Percentiles rank a stretch among this genome's conserved stretches.
Evolutionary conservation across 2,797 vertebrate genomes (phyloP).

Genomic region (Uromys caudimaculatus): DNA sequence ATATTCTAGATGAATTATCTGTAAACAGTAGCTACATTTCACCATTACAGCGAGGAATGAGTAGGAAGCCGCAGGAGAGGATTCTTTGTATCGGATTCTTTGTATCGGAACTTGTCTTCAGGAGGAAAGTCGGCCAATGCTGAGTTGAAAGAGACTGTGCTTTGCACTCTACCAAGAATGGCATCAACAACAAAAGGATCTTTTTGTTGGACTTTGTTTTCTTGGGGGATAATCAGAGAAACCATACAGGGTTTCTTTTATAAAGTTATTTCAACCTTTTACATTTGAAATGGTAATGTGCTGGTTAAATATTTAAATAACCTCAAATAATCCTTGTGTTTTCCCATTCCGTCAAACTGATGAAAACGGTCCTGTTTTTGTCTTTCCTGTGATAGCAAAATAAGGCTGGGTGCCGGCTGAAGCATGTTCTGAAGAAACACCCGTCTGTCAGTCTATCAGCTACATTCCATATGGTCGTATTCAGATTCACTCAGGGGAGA

Average conservation of each 20-base stretch:
- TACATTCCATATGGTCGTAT: not conserved
- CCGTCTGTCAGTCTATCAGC: not conserved
- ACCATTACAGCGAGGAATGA: not conserved
- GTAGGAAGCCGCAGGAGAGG: constrained; percentile 20
- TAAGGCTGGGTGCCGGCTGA: not conserved
- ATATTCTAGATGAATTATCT: constrained; percentile 31
- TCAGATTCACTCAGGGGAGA: not conserved
- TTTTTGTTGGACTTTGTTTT: constrained; percentile 44
- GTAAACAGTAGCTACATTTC: constrained; percentile 60
- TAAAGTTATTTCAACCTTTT: constrained; percentile 48
- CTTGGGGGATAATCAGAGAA: not conserved
- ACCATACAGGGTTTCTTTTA: constrained; percentile 34
- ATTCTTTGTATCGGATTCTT: constrained; percentile 18
- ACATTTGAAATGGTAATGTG: constrained; percentile 18
- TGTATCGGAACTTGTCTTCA: constrained; percentile 23
- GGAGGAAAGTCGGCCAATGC: not conserved
- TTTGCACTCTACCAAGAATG: not conserved
- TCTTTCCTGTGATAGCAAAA: not conserved
- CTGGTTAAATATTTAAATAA: constrained; percentile 12
- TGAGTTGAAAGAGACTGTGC: not conserved
- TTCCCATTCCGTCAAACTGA: constrained; percentile 3
- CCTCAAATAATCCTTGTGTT: not conserved
- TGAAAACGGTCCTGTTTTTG: not conserved
- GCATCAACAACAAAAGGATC: not conserved
- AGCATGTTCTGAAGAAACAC: not conserved